Base-by-base conservation (phyloP, 2,888 invertebrate genomes). In the Drosophila mulleri region DNA sequence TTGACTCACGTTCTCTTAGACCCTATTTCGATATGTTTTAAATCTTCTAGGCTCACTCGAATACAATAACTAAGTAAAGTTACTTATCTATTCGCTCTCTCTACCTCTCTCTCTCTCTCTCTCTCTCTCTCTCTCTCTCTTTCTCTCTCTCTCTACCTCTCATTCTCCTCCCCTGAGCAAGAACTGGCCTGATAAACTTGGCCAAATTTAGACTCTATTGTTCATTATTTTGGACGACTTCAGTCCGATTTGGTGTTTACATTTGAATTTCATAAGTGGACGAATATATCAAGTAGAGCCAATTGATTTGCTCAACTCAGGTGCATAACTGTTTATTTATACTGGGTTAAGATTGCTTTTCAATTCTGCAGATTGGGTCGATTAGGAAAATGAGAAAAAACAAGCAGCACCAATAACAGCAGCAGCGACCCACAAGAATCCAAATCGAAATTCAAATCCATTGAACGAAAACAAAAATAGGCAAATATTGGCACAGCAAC, bases 171-270 rank as follows among this genome's bases (percentile, higher is more conserved):
- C 20, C 14, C 35, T 18, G 18, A 44, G 39, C 47, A 57, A 64
- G 59, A 72, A 67, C 44, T 60, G 42, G n/a, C 18, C 50, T 9
- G 48, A 72, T 60, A 72, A 75, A 67, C 37, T 45, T 39, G 26
- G 8, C 64, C 50, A 44, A 72, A 75, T 62, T 56, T 68, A 32
- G 35, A 59, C 42, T 45, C 37, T 37, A 50, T 61, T 59, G 58
- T 62, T 68, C 42, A 72, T 39, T 50, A 53, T 60, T 67, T 66
- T 39, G 16, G 7, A 39, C 52, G 12, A 32, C 39, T 41, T 53
- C 41, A 35, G 35, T 23, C 23, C n/a, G 29, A 45, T 26, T 63
- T 11, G n/a, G 39, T 69, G 53, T 65, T 58, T 44, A 57, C 11
- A 18, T 26, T 23, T 62, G 42, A 37, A 44, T 26, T 44, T 39